Evolutionary conservation across 2,797 vertebrate species (phyloP).

Genomic region (Tragopan temminckii): DNA sequence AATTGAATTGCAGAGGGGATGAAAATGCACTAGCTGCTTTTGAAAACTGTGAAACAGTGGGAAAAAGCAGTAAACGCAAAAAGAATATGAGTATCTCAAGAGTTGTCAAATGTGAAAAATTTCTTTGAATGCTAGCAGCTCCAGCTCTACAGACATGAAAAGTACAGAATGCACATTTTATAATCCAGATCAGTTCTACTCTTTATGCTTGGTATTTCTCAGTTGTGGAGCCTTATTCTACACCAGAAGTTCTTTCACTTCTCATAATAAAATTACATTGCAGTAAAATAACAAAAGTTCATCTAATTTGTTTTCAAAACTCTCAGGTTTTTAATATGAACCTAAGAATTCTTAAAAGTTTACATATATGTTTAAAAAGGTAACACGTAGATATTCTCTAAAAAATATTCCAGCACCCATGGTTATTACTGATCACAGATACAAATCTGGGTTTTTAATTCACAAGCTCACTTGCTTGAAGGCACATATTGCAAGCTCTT

Average conservation of each 20-base stretch:
- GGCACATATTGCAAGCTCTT: neutral
- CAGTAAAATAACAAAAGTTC: neutral
- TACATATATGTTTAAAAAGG: neutral
- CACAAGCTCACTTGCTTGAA: neutral
- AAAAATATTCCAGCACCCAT: neutral
- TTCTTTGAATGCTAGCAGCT: neutral
- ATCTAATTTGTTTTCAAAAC: neutral
- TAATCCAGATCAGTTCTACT: neutral
- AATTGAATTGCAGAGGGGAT: neutral
- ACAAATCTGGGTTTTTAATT: neutral
- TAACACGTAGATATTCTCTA: neutral
- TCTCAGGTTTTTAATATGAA: neutral
- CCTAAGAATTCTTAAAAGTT: neutral
- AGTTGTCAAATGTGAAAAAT: neutral
- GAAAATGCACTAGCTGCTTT: neutral
- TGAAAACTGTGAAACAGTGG: neutral
- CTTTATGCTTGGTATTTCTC: neutral
- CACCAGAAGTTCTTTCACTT: neutral
- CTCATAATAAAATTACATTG: neutral
- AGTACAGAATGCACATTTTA: neutral
- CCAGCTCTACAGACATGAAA: accelerated
- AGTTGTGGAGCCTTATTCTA: neutral
- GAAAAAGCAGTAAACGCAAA: neutral
- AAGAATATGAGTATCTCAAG: neutral
- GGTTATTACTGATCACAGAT: neutral